phyloP scores from a whole-genome alignment of 2,888 invertebrate genomes.

The Polymixis lichenea region DNA sequence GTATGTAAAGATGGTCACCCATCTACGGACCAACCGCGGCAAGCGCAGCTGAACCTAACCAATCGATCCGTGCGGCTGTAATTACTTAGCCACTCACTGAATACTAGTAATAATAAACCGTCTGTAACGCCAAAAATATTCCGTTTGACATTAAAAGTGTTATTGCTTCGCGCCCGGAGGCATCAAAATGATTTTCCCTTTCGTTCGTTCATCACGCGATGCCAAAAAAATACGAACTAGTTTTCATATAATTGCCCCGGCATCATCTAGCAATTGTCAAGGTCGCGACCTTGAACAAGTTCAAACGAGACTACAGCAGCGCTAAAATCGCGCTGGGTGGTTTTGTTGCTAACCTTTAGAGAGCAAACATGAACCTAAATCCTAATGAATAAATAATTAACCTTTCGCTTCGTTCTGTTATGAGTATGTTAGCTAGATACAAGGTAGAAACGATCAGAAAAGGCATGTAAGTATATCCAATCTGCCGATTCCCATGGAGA shows the following conservation, averaged over 20 bases:
- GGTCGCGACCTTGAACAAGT: slow-evolving; percentile 77
- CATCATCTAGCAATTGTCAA: slow-evolving; percentile 72
- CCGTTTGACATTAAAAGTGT: slow-evolving; percentile 61
- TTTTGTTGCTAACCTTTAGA: slow-evolving; percentile 41
- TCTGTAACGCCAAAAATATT: slow-evolving; percentile 44
- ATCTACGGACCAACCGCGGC: no score
- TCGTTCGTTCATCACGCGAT: slow-evolving; percentile 71
- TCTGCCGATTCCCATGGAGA: no score
- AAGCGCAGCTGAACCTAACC: no score
- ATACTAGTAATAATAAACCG: slow-evolving; percentile 14
- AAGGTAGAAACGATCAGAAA: not conserved
- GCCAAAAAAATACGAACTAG: slow-evolving; percentile 76
- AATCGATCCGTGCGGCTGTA: no score
- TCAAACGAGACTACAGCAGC: slow-evolving; percentile 60
- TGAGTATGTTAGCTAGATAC: not conserved
- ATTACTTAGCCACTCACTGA: not conserved
- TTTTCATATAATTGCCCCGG: slow-evolving; percentile 72
- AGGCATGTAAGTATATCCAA: not conserved
- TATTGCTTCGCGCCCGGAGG: slow-evolving; percentile 52
- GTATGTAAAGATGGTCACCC: no score
- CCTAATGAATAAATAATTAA: not conserved
- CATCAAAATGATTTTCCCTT: slow-evolving; percentile 68
- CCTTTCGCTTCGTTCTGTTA: not conserved
- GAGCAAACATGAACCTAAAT: not conserved
- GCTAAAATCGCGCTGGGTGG: slow-evolving; percentile 52